Percentiles rank a stretch among this genome's conserved stretches.
Conservation (phyloP, 2,797 vertebrate genomes). For the Myoxocephalus aenaeus region DNA sequence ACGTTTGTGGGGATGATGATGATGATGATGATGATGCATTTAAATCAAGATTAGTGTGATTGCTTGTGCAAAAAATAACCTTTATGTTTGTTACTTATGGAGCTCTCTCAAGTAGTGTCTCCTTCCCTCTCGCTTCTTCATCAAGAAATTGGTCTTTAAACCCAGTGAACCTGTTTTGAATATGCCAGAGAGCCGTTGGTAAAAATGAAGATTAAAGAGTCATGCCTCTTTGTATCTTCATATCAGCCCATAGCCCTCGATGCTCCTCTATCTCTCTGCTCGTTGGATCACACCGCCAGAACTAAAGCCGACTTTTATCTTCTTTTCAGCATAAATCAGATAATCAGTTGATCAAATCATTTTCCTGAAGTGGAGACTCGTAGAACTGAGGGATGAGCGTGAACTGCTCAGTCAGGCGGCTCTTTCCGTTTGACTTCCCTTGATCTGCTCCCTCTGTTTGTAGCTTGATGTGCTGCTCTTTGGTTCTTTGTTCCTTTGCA, state of each 20-base stretch:
- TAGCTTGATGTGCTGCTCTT: conserved; percentile 5
- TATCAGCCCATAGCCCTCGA: conserved; percentile 28
- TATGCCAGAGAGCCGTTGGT: conserved; percentile 50
- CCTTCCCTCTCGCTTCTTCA: conserved; percentile 34
- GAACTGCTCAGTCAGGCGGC: conserved; percentile 22
- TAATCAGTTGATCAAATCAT: conserved; percentile 67
- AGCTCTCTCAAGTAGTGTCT: conserved; percentile 27
- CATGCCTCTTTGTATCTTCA: conserved; percentile 42
- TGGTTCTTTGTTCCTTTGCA: background rate
- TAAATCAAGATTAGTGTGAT: conserved; percentile 46
- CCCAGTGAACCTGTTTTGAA: conserved; percentile 45
- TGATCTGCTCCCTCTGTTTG: conserved; percentile 13
- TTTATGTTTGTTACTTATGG: conserved; percentile 27
- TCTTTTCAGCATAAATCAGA: conserved; percentile 59
- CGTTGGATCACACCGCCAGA: conserved; percentile 32
- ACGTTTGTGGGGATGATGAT: conserved; percentile 20
- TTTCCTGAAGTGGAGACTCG: conserved; percentile 64
- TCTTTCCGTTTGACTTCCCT: conserved; percentile 29
- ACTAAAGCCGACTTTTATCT: conserved; percentile 58
- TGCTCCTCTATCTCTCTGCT: conserved; percentile 21
- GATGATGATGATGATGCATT: conserved; percentile 37
- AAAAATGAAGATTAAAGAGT: conserved; percentile 57
- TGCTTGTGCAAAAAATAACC: conserved; percentile 33
- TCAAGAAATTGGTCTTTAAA: conserved; percentile 61
- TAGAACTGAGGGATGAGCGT: conserved; percentile 36